Base-by-base conservation (phyloP, 2,888 invertebrate genomes). In the Spisula subtruncata region DNA sequence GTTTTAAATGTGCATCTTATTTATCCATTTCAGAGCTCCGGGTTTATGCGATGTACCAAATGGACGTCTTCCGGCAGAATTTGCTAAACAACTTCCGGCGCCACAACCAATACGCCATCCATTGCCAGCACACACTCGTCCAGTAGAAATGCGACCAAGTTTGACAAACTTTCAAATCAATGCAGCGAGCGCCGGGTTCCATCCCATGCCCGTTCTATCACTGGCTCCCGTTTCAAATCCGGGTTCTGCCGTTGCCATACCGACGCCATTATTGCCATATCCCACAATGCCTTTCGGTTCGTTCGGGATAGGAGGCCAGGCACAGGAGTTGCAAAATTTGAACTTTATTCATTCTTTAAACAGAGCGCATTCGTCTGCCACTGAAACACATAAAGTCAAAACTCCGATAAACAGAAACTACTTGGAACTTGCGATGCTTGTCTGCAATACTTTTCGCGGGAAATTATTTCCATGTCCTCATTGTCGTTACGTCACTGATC, bases 401-500 rank as follows among this genome's bases (percentile, higher is more conserved):
- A 93, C 95, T 10, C 95, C 96, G 5, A 94, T 95, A 54, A 95
- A 95, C 89, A 90, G 95, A 83, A 95, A 95, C 88, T 95, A 95
- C 85, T 90, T 96, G 4, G 96, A 96, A 83, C 90, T 96, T 14
- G 96, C 96, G 41, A 96, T 96, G 96, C 91, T 96, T n/a, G 96
- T 96, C 4, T 96, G 96, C 81, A 95, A 95, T 89, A 96, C 96
- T 25, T 96, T 96, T 86, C 92, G 96, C 20, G 96, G 96, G 16
- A 96, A 96, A 89, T 88, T 96, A 32, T 96, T 95, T 89, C 95
- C 95, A 1, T 96, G 96, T 75, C 95, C 96, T 0, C 96, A 96
- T 87, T 96, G 96, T 87, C 93, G 96, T 48, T 97, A 97, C 93
- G 95, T 96, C 81, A 97, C 97, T 0, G 96, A 97, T 91, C 93